Base-by-base conservation (phyloP, 2,113 vertebrate species). In the Trichechus manatus region DNA sequence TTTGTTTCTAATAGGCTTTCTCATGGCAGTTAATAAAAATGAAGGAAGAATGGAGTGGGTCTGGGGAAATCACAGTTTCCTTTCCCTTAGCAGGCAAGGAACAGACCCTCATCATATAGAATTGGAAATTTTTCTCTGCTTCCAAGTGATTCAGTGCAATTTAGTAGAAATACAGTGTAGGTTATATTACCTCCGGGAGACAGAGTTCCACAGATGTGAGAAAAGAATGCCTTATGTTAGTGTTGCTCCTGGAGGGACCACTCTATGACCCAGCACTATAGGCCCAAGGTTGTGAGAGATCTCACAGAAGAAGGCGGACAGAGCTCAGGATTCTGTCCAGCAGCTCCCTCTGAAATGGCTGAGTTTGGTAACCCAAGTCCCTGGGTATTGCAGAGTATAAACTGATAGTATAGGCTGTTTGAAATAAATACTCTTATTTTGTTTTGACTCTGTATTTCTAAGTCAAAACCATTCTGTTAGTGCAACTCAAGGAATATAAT, bases 401-500 rank as follows among this genome's bases (percentile, higher is more conserved):
- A 63, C 61, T 50, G 36, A 39, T 72, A 89, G 87, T 4, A 1
- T 39, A 50, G 61, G 23, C 42, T 42, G 27, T 63, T 72, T 96
- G 56, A 68, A 39, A 77, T 79, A 92, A 84, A 50, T 68, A 75
- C 53, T 80, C 72, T 56, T 82, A 50, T 80, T 94, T 90, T 44
- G 74, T 66, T 91, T 79, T 89, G 68, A 39, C 39, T 39, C 39
- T 72, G 33, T 7, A 39, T 66, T 95, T 53, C 39, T 86, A 94
- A 89, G 66, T 83, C 39, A 56, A 93, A 95, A 42, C 50, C 75
- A 53, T 87, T 91, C 79, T 92, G 25, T 79, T 61, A 53, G 15
- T 70, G 53, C 3, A 94, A 86, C 56, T 89, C 36, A 83, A 87
- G 61, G 39, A 75, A 6, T 61, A 44, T 70, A 36, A 64, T 79